Percentiles rank a stretch among this genome's conserved stretches.
Evolutionary conservation across 2,888 invertebrate genomes (phyloP).

Genomic region (Rutpela maculata): DNA sequence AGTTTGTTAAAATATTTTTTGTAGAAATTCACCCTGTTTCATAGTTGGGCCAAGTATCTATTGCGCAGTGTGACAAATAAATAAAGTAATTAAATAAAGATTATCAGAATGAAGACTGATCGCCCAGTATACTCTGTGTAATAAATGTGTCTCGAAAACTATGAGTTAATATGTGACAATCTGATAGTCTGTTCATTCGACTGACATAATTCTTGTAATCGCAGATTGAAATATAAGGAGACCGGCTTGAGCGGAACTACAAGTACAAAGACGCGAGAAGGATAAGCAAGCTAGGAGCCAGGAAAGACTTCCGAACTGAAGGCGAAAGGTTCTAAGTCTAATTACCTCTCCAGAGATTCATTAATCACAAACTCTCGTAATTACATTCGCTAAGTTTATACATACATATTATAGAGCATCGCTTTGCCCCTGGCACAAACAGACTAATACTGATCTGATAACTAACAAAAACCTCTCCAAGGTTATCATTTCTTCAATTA

Average conservation of each 20-base stretch:
- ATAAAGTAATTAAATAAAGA: too few species aligned
- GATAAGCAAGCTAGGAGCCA: conserved; percentile 34
- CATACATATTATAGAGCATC: conserved; percentile 68
- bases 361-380: conserved; percentile 74
- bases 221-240: conserved; percentile 17
- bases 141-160: not conserved
- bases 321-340: conserved; percentile 73
- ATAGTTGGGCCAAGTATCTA: too few species aligned
- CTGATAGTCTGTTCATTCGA: not conserved
- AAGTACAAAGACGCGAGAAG: conserved; percentile 38
- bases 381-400: conserved; percentile 73
- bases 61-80: too few species aligned
- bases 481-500: conserved; percentile 66
- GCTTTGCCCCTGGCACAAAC: conserved; percentile 57
- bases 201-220: conserved; percentile 26
- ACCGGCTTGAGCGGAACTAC: conserved; percentile 26
- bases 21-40: too few species aligned
- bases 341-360: conserved; percentile 74
- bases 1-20: too few species aligned
- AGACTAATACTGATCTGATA: conserved; percentile 69
- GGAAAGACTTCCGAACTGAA: conserved; percentile 67
- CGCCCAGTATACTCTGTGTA: too few species aligned
- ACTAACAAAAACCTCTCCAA: conserved; percentile 64
- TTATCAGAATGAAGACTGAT: too few species aligned
- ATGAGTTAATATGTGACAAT: not conserved